Evolutionary conservation across 1,140 invertebrate species (phyloP).

Genomic region (Calycopis cecrops): DNA sequence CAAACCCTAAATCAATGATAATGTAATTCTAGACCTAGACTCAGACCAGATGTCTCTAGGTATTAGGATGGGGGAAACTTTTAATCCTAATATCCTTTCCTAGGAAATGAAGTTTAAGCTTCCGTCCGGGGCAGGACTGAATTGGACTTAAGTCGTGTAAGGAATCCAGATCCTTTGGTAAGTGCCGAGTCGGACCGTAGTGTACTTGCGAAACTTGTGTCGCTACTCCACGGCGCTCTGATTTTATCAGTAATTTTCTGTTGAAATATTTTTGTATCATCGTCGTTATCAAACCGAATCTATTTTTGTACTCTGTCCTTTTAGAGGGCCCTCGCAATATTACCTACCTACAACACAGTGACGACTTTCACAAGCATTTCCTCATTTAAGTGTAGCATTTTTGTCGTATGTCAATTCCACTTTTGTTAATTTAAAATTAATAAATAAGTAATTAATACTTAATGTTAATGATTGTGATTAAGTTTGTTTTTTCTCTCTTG

Average conservation of each 20-base stretch:
- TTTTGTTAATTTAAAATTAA: no score
- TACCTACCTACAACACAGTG: no score
- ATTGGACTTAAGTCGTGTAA: conserved; percentile 38
- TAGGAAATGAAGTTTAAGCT: conserved; percentile 47
- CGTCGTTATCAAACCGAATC: no score
- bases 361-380: no score
- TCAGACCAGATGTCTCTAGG: conserved; percentile 37
- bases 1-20: conserved; percentile 3
- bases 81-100: conserved; percentile 48
- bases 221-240: conserved; percentile 8
- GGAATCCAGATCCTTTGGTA: conserved; percentile 32
- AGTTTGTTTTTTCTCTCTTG: no score
- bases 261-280: conserved; percentile 1
- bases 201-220: conserved; percentile 28
- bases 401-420: no score
- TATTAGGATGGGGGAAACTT: conserved; percentile 41
- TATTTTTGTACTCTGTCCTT: no score
- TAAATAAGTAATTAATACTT: no score
- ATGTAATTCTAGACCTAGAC: conserved; percentile 24
- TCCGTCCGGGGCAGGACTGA: conserved; percentile 34
- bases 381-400: no score
- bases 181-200: conserved; percentile 28
- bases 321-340: no score
- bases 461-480: no score
- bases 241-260: conserved; percentile 7